Percentiles rank a stretch among this genome's conserved stretches.
phyloP scores from a whole-genome alignment of 2,888 invertebrate species.

The Cynaeus angustus region DNA sequence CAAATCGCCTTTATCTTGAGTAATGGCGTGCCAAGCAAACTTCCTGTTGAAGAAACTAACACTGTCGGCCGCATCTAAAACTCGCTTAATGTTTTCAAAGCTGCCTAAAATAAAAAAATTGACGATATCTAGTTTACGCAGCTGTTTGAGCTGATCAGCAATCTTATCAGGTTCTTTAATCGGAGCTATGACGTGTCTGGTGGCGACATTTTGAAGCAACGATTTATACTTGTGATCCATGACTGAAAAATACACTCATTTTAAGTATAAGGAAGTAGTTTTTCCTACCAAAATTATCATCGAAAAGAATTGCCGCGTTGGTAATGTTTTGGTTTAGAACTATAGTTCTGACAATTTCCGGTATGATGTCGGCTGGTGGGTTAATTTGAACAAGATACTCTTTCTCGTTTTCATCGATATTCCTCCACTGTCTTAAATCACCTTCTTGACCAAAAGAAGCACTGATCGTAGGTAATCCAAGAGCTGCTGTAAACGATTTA shows the following conservation, averaged over 20 bases:
- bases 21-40: constrained; percentile 91
- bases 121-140: constrained; percentile 88
- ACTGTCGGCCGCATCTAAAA: constrained; percentile 77
- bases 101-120: constrained; percentile 91
- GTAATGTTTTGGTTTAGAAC: constrained; percentile 89
- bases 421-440: constrained; percentile 88
- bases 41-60: constrained; percentile 85
- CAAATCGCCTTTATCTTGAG: constrained; percentile 83
- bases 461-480: constrained; percentile 88
- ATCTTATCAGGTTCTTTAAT: constrained; percentile 75
- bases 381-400: constrained; percentile 87
- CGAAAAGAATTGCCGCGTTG: constrained; percentile 93
- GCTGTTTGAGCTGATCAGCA: constrained; percentile 80
- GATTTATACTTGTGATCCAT: constrained; percentile 97
- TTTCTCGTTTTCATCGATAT: constrained; percentile 80
- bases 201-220: constrained; percentile 90
- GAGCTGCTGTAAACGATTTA: constrained; percentile 86
- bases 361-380: constrained; percentile 90
- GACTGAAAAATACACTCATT: constrained; percentile 72
- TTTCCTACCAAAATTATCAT: constrained; percentile 83
- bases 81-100: constrained; percentile 77
- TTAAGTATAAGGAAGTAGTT: not conserved
- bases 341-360: constrained; percentile 87
- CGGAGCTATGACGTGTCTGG: constrained; percentile 90
- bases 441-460: constrained; percentile 90